phyloP scores from a whole-genome alignment of 2,797 vertebrate genomes.

The Gymnopithys bicolor region DNA sequence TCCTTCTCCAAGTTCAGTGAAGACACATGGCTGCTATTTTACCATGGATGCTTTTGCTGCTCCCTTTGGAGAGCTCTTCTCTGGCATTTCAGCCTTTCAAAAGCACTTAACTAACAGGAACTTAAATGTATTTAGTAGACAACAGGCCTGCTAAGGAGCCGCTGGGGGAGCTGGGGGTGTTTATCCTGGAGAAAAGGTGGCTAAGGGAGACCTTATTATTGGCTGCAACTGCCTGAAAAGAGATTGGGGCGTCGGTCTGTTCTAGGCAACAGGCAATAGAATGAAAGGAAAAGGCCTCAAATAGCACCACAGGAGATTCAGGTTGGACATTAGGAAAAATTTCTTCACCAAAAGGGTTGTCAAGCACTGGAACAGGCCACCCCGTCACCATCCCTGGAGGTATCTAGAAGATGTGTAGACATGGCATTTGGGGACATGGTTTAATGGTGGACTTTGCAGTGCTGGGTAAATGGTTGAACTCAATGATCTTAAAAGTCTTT shows the following conservation, averaged over 20 bases:
- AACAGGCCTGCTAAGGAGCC: neutral
- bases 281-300: neutral
- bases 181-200: neutral
- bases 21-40: neutral
- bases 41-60: neutral
- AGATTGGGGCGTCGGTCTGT: fast-evolving
- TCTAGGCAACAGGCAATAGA: no score
- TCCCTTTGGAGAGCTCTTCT: neutral
- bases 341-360: neutral
- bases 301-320: neutral
- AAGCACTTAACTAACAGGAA: neutral
- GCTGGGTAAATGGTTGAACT: neutral
- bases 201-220: neutral
- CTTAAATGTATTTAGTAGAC: neutral
- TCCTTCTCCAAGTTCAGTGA: neutral
- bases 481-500: neutral
- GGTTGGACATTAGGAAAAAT: neutral
- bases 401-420: neutral
- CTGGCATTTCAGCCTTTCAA: neutral
- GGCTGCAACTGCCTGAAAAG: neutral
- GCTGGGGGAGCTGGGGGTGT: neutral
- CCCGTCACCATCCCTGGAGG: neutral
- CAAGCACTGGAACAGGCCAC: neutral
- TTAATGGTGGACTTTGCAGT: neutral
- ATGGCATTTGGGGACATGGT: neutral